These are phyloP conservation scores for Mystacornis crossleyi DNA, from an alignment of 2,113 vertebrate species.

Conservation along the genomic window DNA sequence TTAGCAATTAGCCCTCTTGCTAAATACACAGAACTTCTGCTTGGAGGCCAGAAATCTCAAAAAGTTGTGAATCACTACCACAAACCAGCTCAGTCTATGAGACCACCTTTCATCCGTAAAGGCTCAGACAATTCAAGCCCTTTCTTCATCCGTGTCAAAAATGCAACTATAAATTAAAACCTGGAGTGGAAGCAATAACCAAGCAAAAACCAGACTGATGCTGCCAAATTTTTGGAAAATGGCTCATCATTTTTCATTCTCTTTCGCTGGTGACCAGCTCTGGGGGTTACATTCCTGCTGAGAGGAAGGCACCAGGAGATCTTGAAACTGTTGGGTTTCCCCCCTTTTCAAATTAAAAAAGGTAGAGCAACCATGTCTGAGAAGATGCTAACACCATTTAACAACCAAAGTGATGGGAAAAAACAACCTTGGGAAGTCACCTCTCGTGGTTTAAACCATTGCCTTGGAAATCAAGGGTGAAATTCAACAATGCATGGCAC, in stretches of 20 bases:
- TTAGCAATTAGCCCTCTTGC: neutral
- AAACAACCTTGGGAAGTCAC: neutral
- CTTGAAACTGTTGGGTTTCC: neutral
- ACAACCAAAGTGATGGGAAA: neutral
- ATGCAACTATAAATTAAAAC: neutral
- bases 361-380: neutral
- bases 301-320: neutral
- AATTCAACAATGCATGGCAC: neutral
- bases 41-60: neutral
- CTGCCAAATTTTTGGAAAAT: neutral
- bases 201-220: neutral
- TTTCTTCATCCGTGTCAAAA: neutral
- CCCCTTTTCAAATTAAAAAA: neutral
- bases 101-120: neutral
- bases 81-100: neutral
- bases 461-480: neutral
- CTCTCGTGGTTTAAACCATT: neutral
- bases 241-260: neutral
- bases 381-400: neutral
- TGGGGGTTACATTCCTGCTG: neutral
- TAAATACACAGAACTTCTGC: neutral
- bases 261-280: neutral
- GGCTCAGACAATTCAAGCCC: neutral
- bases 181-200: neutral
- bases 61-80: neutral